Percentiles rank a stretch among this genome's conserved stretches.
Evolutionary conservation across 2,797 vertebrate genomes (phyloP).

Genomic region (Zalophus californianus): DNA sequence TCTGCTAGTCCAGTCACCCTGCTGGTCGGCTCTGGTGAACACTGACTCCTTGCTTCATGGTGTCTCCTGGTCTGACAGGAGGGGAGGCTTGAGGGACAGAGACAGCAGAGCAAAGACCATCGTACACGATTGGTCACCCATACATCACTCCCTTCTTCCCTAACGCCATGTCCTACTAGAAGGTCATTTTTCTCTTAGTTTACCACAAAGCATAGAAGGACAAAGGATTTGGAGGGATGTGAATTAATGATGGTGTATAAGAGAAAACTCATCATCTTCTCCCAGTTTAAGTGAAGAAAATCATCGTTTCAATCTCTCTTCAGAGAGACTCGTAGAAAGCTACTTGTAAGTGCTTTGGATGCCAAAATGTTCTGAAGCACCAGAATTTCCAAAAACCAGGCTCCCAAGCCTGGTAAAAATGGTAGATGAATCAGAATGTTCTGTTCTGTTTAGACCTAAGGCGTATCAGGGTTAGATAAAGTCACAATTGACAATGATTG

Average conservation of each 20-base stretch:
- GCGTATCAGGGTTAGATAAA: constrained; percentile 22
- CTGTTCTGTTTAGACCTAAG: background rate
- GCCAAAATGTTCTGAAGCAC: background rate
- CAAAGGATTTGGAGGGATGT: background rate
- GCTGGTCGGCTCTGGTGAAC: background rate
- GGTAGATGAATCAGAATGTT: background rate
- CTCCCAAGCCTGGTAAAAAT: background rate
- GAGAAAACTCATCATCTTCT: background rate
- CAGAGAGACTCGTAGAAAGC: background rate
- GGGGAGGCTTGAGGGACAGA: background rate
- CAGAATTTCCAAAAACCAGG: background rate
- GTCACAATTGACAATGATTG: constrained; percentile 53
- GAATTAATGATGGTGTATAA: background rate
- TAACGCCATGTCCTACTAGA: background rate
- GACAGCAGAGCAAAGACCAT: background rate
- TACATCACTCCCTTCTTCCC: fast-evolving
- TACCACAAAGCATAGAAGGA: background rate
- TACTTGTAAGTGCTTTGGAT: background rate
- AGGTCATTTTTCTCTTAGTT: background rate
- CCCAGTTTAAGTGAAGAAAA: background rate
- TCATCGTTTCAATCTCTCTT: background rate
- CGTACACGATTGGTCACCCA: fast-evolving
- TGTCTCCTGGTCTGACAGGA: fast-evolving
- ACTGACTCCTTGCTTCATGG: fast-evolving
- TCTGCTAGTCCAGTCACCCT: background rate